Percentiles rank a stretch among this genome's conserved stretches.
Conservation (phyloP, 2,888 invertebrate species). For the Anorthoa munda region DNA sequence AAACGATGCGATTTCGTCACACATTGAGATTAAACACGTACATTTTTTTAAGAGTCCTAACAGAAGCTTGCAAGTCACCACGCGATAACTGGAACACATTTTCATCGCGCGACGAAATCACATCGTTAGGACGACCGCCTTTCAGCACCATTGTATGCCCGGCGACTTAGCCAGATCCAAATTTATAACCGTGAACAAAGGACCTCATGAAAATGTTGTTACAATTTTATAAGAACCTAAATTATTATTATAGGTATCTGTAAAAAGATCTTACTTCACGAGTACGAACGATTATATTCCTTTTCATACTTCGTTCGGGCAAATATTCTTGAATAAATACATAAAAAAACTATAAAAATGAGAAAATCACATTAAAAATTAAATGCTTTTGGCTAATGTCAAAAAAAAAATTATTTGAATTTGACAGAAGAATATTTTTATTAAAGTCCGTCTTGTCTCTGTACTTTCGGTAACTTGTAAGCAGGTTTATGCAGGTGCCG, state of each 20-base stretch:
- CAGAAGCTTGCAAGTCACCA: too few species aligned
- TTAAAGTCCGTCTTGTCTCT: neutral
- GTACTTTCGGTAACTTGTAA: neutral
- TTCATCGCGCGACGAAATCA: too few species aligned
- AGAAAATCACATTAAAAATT: conserved; percentile 25
- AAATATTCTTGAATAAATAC: conserved; percentile 10
- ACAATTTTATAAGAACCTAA: too few species aligned
- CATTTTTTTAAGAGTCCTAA: too few species aligned
- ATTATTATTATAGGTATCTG: neutral
- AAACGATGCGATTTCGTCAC: too few species aligned
- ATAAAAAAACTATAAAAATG: conserved; percentile 17
- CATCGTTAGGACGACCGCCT: too few species aligned
- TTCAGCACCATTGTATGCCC: too few species aligned
- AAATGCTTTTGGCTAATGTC: conserved; percentile 44
- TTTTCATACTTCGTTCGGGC: conserved; percentile 32
- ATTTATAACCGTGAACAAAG: neutral
- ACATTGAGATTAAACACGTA: too few species aligned
- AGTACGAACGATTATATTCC: conserved; percentile 6
- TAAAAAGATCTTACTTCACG: conserved; percentile 34
- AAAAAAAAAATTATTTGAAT: conserved; percentile 53
- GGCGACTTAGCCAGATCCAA: neutral
- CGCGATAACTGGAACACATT: too few species aligned
- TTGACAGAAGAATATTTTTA: conserved; percentile 51
- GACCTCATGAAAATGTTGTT: neutral
- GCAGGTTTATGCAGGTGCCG: neutral